phyloP scores from a whole-genome alignment of 1,140 invertebrate genomes.

The Habropoda laboriosa region DNA sequence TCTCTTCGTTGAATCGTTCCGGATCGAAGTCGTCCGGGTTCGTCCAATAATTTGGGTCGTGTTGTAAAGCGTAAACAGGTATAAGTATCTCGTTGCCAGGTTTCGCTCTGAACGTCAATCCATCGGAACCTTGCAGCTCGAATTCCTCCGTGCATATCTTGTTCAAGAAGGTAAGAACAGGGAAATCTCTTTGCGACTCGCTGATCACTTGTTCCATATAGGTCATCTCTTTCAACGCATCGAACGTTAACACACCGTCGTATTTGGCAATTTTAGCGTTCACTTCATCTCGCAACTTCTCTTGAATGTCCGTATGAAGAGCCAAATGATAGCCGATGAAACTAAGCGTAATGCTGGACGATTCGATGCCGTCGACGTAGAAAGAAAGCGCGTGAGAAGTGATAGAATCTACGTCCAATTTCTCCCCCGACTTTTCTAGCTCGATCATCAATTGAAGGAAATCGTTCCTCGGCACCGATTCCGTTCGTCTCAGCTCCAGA shows the following conservation, averaged over 20 bases:
- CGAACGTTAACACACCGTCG: slow-evolving; percentile 51
- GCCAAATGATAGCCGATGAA: slow-evolving; percentile 44
- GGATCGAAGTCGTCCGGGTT: slow-evolving; percentile 86
- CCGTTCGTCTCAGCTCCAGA: slow-evolving; percentile 28
- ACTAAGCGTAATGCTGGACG: slow-evolving; percentile 26
- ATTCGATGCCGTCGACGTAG: slow-evolving; percentile 62
- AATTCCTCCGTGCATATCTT: slow-evolving; percentile 60
- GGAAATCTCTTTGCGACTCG: slow-evolving; percentile 60
- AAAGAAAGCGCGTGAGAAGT: slow-evolving; percentile 51
- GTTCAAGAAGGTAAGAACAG: slow-evolving; percentile 1
- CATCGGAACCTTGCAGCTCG: slow-evolving; percentile 63
- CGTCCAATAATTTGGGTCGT: slow-evolving; percentile 61
- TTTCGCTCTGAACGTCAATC: slow-evolving; percentile 46
- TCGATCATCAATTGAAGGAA: slow-evolving; percentile 65
- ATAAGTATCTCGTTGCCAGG: slow-evolving; percentile 70
- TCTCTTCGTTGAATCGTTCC: slow-evolving; percentile 83
- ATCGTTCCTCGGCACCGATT: slow-evolving; percentile 50
- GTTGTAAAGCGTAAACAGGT: slow-evolving; percentile 79
- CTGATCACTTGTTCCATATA: slow-evolving; percentile 65
- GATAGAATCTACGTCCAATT: slow-evolving; percentile 30
- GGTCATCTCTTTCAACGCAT: slow-evolving; percentile 57
- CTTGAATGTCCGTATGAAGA: slow-evolving; percentile 38
- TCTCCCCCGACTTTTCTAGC: slow-evolving; percentile 43
- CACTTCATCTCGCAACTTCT: slow-evolving; percentile 59
- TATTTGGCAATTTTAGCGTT: slow-evolving; percentile 20